Conservation (phyloP, 92 coral and sea anemone species). For the Blastomussa wellsi region DNA sequence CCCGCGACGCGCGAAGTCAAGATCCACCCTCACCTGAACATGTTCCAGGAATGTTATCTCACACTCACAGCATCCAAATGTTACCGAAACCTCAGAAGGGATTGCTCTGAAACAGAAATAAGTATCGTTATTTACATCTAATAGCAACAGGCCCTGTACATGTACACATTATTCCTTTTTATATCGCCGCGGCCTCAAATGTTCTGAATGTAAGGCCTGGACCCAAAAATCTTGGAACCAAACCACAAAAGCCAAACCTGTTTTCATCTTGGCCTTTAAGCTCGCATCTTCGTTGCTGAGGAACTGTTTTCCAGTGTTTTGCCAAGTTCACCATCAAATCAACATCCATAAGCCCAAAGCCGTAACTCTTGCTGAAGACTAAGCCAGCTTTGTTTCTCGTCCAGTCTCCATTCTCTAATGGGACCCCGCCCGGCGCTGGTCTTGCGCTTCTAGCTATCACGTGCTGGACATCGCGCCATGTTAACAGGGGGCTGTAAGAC, state of each 20-base stretch:
- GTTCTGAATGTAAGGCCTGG: neutral
- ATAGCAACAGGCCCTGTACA: neutral
- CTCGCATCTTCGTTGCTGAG: neutral
- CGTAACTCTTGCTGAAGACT: neutral
- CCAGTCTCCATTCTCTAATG: conserved; percentile 1
- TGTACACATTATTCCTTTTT: neutral
- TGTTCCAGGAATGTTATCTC: conserved; percentile 48
- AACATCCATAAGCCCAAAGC: conserved; percentile 16
- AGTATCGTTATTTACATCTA: too few relatives aligned
- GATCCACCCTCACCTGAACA: conserved; percentile 43
- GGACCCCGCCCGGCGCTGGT: conserved; percentile 14
- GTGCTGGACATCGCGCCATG: neutral
- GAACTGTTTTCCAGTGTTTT: neutral
- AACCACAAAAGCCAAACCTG: neutral
- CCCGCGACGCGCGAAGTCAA: conserved; percentile 33
- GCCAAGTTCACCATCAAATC: conserved; percentile 13
- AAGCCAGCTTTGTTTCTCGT: conserved; percentile 4
- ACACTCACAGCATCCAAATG: conserved; percentile 6
- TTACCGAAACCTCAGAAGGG: conserved; percentile 17
- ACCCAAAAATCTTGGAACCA: neutral
- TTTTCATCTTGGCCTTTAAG: neutral
- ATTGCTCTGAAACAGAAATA: conserved; percentile 21
- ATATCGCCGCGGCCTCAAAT: too few relatives aligned
- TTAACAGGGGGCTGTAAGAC: neutral
- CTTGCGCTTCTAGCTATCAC: conserved; percentile 8